Conservation (phyloP, 2,113 vertebrate genomes). For the Polypterus senegalus region DNA sequence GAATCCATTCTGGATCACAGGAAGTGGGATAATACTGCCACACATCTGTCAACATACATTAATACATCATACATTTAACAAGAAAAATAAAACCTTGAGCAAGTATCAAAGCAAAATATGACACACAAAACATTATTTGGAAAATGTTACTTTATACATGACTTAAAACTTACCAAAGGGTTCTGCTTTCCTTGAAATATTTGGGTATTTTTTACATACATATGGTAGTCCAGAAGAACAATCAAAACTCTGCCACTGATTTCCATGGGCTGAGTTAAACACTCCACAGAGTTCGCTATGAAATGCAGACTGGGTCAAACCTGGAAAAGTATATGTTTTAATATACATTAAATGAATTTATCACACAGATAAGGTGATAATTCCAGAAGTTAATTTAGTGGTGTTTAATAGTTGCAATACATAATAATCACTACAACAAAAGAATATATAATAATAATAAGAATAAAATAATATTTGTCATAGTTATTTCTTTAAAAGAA, state of each 20-base stretch:
- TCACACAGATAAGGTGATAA: too few relatives aligned
- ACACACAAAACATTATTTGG: not conserved
- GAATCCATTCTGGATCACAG: conserved; percentile 66
- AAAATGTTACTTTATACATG: not conserved
- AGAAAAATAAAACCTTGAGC: too few relatives aligned
- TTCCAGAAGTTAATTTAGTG: too few relatives aligned
- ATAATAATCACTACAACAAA: too few relatives aligned
- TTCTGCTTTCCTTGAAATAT: conserved; percentile 43
- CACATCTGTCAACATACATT: conserved; percentile 34
- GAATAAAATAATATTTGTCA: too few relatives aligned
- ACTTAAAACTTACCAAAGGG: conserved; percentile 52
- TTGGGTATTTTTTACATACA: conserved; percentile 74
- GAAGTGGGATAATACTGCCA: conserved; percentile 72
- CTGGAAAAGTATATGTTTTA: conserved; percentile 21
- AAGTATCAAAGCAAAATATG: not conserved
- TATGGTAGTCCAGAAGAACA: conserved; percentile 75
- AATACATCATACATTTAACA: too few relatives aligned
- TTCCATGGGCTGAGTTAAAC: conserved; percentile 46
- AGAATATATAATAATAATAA: too few relatives aligned
- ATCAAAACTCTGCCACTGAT: conserved; percentile 58
- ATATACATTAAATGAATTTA: too few relatives aligned
- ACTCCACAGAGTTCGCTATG: conserved; percentile 60
- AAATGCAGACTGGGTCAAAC: conserved; percentile 21
- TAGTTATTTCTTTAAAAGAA: too few relatives aligned
- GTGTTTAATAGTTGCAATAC: too few relatives aligned